phyloP scores from a whole-genome alignment of 2,888 invertebrate genomes.

The Leptothorax acervorum region DNA sequence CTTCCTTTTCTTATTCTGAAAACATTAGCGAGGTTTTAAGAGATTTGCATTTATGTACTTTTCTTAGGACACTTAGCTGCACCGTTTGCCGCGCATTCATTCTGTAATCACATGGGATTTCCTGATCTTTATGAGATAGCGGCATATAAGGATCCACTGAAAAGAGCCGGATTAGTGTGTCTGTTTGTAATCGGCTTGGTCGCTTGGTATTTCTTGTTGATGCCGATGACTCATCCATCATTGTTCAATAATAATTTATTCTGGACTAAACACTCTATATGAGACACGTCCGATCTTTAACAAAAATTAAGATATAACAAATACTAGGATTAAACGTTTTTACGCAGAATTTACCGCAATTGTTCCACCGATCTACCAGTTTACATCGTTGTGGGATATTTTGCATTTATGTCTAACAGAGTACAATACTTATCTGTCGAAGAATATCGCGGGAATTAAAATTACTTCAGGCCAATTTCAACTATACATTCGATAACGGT shows the following conservation, averaged over 20 bases:
- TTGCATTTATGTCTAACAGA: slow-evolving; percentile 40
- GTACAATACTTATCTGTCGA: slow-evolving; percentile 21
- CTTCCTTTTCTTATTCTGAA: background rate
- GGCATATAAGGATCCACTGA: slow-evolving; percentile 87
- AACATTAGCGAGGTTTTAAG: background rate
- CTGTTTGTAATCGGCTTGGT: slow-evolving; percentile 92
- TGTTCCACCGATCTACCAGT: slow-evolving; percentile 40
- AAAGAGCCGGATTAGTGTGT: slow-evolving; percentile 88
- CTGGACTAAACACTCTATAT: slow-evolving; percentile 85
- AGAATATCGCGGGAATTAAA: background rate
- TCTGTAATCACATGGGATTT: slow-evolving; percentile 99
- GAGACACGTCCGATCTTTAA: slow-evolving; percentile 38
- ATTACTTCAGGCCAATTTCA: slow-evolving; percentile 24
- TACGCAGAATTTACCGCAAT: slow-evolving; percentile 38
- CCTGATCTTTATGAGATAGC: slow-evolving; percentile 93
- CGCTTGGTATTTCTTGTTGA: slow-evolving; percentile 92
- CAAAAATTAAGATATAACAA: slow-evolving; percentile 21
- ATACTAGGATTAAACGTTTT: slow-evolving; percentile 48
- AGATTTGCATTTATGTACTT: slow-evolving; percentile 3
- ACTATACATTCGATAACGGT: background rate
- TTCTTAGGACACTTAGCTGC: slow-evolving; percentile 93
- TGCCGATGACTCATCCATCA: slow-evolving; percentile 91
- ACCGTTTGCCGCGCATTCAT: slow-evolving; percentile 95
- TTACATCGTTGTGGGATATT: slow-evolving; percentile 60
- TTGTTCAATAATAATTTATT: slow-evolving; percentile 89